Conservation (phyloP, 2,797 vertebrate species). For the Lepus oiostolus region DNA sequence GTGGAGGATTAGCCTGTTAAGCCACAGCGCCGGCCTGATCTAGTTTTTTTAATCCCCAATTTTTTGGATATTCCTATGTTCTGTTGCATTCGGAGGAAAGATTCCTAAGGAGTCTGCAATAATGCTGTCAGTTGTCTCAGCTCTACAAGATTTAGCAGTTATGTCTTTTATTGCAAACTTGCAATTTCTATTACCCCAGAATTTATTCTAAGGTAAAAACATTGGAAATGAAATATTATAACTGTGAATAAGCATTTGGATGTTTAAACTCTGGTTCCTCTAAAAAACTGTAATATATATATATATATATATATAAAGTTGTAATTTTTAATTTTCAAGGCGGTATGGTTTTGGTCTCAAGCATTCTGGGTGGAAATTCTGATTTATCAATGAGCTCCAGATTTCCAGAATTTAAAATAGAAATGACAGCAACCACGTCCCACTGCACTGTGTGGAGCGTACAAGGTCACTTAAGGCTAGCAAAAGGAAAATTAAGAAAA, state of each 20-base stretch:
- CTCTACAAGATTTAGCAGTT: not conserved
- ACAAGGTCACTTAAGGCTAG: not conserved
- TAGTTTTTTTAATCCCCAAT: not conserved
- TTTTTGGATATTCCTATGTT: not conserved
- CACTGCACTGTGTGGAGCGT: not conserved
- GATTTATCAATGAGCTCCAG: not conserved
- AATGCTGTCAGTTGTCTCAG: not conserved
- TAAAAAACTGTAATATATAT: not conserved
- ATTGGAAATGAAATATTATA: constrained; percentile 5
- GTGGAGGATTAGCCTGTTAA: no score
- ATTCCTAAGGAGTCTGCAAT: not conserved
- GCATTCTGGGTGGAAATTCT: not conserved
- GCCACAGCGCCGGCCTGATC: no score
- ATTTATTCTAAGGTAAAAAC: not conserved
- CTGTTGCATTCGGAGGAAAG: not conserved
- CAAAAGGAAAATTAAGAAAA: not conserved
- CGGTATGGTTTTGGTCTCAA: not conserved
- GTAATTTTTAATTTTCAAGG: constrained; percentile 29
- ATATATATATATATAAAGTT: not conserved
- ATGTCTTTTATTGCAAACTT: not conserved
- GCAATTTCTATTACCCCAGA: not conserved
- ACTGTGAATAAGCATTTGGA: not conserved
- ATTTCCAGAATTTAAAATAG: not conserved
- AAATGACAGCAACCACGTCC: not conserved
- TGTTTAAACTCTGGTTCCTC: not conserved